These are phyloP conservation scores for Drosophila barbarae DNA, from an alignment of 2,888 invertebrate species.

Conservation along the genomic window DNA sequence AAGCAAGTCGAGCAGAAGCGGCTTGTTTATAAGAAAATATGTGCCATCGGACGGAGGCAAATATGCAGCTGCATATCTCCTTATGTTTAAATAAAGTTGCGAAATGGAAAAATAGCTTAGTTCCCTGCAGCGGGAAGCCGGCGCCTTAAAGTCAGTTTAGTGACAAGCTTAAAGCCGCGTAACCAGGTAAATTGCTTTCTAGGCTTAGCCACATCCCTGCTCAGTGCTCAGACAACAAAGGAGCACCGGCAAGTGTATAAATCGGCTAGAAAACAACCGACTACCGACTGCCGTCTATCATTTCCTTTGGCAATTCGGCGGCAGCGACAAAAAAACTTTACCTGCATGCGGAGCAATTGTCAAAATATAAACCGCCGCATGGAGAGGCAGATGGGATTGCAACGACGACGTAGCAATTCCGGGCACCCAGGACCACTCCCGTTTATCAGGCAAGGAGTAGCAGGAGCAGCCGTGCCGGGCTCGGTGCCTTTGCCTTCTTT, in stretches of 20 bases:
- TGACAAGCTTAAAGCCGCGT: conserved; percentile 34
- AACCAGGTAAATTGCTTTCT: conserved; percentile 47
- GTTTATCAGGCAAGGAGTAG: conserved; percentile 51
- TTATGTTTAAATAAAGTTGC: conserved; percentile 60
- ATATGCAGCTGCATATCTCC: conserved; percentile 44
- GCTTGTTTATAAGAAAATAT: conserved; percentile 36
- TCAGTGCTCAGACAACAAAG: conserved; percentile 60
- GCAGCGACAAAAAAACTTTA: conserved; percentile 35
- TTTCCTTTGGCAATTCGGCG: conserved; percentile 75
- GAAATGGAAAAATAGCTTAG: conserved; percentile 38
- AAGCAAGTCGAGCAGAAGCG: conserved; percentile 70
- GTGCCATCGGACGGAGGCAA: not conserved
- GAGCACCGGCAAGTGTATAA: conserved; percentile 58
- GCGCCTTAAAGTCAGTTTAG: conserved; percentile 6
- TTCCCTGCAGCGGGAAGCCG: not conserved
- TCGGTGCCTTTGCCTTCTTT: conserved; percentile 7
- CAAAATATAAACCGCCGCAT: conserved; percentile 67
- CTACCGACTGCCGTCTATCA: conserved; percentile 73
- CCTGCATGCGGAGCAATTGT: conserved; percentile 52
- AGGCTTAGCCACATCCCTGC: conserved; percentile 41
- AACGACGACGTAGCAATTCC: conserved; percentile 14
- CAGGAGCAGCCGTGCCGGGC: conserved; percentile 16
- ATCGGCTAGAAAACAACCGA: conserved; percentile 67
- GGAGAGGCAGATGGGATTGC: not conserved
- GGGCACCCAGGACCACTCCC: conserved; percentile 53